Evolutionary conservation across 1,140 invertebrate genomes (phyloP).

Genomic region (Prorops nasuta): DNA sequence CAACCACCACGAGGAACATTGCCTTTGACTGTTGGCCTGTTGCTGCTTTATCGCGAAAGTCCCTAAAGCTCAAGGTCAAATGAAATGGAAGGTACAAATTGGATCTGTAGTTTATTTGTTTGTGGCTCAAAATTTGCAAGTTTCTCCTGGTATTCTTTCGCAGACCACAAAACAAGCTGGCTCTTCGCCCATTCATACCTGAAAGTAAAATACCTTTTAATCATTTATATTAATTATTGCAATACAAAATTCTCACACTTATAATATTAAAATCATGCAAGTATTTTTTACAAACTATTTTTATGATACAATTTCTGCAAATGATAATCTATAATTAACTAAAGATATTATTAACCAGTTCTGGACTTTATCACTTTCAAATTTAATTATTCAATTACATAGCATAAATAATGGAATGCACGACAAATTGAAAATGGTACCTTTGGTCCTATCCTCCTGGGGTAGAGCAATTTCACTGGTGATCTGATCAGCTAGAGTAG

Average conservation of each 20-base stretch:
- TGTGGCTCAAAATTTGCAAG: slow-evolving; percentile 55
- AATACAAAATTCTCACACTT: no score
- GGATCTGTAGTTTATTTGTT: slow-evolving; percentile 29
- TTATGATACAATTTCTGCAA: no score
- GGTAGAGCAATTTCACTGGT: slow-evolving; percentile 48
- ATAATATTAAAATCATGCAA: not conserved
- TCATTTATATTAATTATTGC: no score
- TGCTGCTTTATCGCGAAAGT: slow-evolving; percentile 53
- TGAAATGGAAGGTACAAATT: slow-evolving; percentile 73
- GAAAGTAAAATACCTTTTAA: slow-evolving; percentile 18
- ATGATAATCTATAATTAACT: no score
- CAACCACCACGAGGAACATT: slow-evolving; percentile 70
- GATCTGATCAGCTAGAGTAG: slow-evolving; percentile 63
- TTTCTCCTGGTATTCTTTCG: slow-evolving; percentile 58
- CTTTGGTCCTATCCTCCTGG: slow-evolving; percentile 33
- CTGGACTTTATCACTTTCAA: not conserved
- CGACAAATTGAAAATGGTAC: slow-evolving; percentile 17
- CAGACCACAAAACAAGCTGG: slow-evolving; percentile 47
- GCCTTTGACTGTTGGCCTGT: slow-evolving; percentile 45
- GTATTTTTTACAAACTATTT: slow-evolving; percentile 1
- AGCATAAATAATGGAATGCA: not conserved
- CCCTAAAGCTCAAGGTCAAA: slow-evolving; percentile 68
- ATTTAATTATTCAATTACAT: not conserved
- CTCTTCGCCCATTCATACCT: slow-evolving; percentile 36
- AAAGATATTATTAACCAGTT: no score